Evolutionary conservation across 2,888 invertebrate genomes (phyloP).

Genomic region (Xanthorhoe designata): DNA sequence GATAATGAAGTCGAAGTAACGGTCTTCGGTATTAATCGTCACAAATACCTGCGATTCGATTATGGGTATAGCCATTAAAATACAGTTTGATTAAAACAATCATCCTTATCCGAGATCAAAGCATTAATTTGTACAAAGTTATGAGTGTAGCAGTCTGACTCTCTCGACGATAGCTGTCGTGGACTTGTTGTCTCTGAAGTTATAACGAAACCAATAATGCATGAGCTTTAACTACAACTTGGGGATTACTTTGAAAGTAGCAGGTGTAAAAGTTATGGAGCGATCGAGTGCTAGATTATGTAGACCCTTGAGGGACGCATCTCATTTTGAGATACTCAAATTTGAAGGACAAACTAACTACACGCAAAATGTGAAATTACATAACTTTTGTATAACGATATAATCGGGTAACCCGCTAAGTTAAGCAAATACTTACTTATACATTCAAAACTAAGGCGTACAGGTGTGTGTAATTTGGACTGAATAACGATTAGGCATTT

Average conservation of each 20-base stretch:
- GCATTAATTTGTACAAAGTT: slow-evolving; percentile 24
- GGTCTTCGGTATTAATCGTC: not conserved
- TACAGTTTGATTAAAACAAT: slow-evolving; percentile 10
- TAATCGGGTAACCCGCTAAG: not conserved
- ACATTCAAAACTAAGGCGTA: not conserved
- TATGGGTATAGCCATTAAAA: slow-evolving; percentile 8
- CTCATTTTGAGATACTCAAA: slow-evolving; percentile 10
- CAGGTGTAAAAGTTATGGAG: slow-evolving; percentile 35
- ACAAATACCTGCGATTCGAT: too few species aligned
- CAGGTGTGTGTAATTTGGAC: not conserved
- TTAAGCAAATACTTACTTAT: not conserved
- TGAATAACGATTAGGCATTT: slow-evolving; percentile 1
- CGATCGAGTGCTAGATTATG: slow-evolving; percentile 20
- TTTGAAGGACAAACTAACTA: slow-evolving; percentile 1
- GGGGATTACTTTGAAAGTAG: slow-evolving; percentile 28
- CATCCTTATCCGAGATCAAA: slow-evolving; percentile 22
- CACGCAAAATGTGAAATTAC: not conserved
- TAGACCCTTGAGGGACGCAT: slow-evolving; percentile 17
- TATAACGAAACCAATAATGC: slow-evolving; percentile 38
- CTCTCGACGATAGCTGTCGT: slow-evolving; percentile 8
- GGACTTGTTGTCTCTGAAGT: slow-evolving; percentile 23
- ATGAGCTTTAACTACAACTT: slow-evolving; percentile 29
- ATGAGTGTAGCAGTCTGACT: slow-evolving; percentile 7
- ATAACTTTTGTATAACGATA: not conserved
- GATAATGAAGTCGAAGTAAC: not conserved